These are phyloP conservation scores for Gymnothorax javanicus DNA, from an alignment of 2,797 vertebrate species.

Conservation along the genomic window DNA sequence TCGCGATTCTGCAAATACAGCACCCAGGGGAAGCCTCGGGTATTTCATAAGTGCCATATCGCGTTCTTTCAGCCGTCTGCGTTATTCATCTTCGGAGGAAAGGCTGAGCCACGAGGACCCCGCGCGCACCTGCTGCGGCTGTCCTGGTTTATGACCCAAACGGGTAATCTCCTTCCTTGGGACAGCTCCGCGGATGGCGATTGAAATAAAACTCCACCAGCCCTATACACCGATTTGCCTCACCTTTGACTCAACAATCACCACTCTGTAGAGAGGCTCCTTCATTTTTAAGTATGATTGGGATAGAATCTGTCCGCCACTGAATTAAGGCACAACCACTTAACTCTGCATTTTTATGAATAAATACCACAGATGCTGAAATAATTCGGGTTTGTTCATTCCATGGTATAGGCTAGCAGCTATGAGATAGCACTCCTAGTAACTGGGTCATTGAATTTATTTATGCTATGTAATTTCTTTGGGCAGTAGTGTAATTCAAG, in stretches of 20 bases:
- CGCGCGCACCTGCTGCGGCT: not conserved
- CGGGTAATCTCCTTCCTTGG: not conserved
- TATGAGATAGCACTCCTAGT: not conserved
- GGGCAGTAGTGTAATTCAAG: not conserved
- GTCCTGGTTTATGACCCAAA: not conserved
- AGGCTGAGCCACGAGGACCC: not conserved
- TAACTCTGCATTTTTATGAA: not conserved
- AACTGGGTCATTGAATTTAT: conserved; percentile 17
- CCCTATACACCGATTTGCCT: not conserved
- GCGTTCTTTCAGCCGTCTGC: not conserved
- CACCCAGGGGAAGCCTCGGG: not conserved
- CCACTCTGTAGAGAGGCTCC: not conserved
- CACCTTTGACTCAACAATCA: not conserved
- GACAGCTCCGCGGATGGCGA: not conserved
- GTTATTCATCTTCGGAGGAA: not conserved
- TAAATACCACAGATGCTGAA: not conserved
- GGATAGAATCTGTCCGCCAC: not conserved
- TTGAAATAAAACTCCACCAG: conserved; percentile 9
- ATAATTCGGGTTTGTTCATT: not conserved
- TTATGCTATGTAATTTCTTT: conserved; percentile 16
- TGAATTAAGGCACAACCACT: not conserved
- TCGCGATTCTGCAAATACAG: not conserved
- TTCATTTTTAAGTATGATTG: not conserved
- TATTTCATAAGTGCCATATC: conserved; percentile 1
- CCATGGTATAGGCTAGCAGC: not conserved